phyloP scores from a whole-genome alignment of 2,888 invertebrate genomes.

The Drosophila mettleri region DNA sequence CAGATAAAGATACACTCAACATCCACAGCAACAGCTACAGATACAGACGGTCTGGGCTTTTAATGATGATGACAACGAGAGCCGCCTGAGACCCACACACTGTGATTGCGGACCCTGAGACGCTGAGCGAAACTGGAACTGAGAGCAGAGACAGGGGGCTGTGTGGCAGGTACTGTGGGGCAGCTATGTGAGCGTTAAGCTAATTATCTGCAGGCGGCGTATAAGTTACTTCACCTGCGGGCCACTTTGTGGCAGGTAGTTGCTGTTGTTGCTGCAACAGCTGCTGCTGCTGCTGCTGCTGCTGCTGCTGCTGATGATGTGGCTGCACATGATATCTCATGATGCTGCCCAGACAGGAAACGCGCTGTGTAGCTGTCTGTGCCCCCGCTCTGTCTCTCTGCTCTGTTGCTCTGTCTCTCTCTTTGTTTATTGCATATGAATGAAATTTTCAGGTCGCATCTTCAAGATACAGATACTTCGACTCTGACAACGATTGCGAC shows the following conservation, averaged over 20 bases:
- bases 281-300: conserved; percentile 41
- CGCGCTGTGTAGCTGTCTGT: conserved; percentile 61
- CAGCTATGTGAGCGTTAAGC: conserved; percentile 61
- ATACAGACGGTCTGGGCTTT: conserved; percentile 28
- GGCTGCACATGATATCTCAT: conserved; percentile 67
- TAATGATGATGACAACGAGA: conserved; percentile 61
- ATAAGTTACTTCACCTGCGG: conserved; percentile 78
- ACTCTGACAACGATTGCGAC: neutral
- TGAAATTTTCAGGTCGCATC: conserved; percentile 63
- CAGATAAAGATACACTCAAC: no score
- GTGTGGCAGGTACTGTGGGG: conserved; percentile 17
- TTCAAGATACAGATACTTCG: conserved; percentile 50
- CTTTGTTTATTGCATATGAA: conserved; percentile 62
- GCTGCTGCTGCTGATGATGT: conserved; percentile 36
- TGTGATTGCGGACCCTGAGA: conserved; percentile 32
- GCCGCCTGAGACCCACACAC: conserved; percentile 31
- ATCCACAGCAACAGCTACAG: neutral
- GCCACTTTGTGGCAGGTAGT: conserved; percentile 67
- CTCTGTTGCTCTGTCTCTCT: neutral
- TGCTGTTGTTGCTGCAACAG: conserved; percentile 23
- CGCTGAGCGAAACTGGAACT: conserved; percentile 8
- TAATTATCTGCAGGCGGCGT: conserved; percentile 68
- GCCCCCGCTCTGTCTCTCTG: conserved; percentile 2
- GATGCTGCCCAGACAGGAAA: conserved; percentile 72
- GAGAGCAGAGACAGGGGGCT: conserved; percentile 11